A percentile compares a stretch with the other conserved stretches of the same genome.
Conservation (phyloP, 1,140 invertebrate genomes). For the Drosophila kanapiae region DNA sequence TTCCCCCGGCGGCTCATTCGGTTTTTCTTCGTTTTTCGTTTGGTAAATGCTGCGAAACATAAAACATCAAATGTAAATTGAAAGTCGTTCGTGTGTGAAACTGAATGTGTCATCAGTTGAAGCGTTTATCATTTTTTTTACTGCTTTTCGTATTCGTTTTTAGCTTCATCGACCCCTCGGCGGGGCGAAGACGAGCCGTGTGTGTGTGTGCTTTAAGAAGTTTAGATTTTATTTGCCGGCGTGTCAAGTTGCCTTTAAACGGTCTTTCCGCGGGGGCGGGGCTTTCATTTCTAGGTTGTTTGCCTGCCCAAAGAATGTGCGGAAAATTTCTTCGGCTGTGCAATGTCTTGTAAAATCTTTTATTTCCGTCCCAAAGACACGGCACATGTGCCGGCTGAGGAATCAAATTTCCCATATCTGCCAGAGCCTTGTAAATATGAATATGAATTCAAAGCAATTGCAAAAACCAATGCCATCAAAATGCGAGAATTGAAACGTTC, state of each 20-base stretch:
- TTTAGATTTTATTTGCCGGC: conserved; percentile 71
- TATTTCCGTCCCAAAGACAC: conserved; percentile 60
- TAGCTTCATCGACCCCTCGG: conserved; percentile 37
- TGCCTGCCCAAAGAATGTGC: conserved; percentile 46
- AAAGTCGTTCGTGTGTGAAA: conserved; percentile 84
- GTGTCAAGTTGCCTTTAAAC: conserved; percentile 80
- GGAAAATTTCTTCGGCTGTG: conserved; percentile 36
- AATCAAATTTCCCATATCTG: conserved; percentile 54
- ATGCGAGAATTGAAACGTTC: neutral
- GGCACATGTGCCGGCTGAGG: conserved; percentile 38
- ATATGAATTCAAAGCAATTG: conserved; percentile 55
- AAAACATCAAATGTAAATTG: conserved; percentile 84
- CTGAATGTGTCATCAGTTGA: conserved; percentile 84
- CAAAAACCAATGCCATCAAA: conserved; percentile 4
- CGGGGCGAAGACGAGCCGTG: conserved; percentile 9
- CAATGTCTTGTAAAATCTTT: conserved; percentile 77
- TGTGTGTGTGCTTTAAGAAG: conserved; percentile 49
- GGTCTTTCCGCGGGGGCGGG: neutral
- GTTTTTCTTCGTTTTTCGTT: conserved; percentile 46
- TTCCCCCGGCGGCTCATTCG: conserved; percentile 3
- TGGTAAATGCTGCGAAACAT: conserved; percentile 82
- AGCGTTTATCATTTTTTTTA: conserved; percentile 83
- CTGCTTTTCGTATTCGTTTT: conserved; percentile 72
- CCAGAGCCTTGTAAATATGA: conserved; percentile 60
- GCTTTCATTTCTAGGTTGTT: conserved; percentile 54